Evolutionary conservation across 2,797 vertebrate species (phyloP).

Genomic region (Phyllotis vaccarum): DNA sequence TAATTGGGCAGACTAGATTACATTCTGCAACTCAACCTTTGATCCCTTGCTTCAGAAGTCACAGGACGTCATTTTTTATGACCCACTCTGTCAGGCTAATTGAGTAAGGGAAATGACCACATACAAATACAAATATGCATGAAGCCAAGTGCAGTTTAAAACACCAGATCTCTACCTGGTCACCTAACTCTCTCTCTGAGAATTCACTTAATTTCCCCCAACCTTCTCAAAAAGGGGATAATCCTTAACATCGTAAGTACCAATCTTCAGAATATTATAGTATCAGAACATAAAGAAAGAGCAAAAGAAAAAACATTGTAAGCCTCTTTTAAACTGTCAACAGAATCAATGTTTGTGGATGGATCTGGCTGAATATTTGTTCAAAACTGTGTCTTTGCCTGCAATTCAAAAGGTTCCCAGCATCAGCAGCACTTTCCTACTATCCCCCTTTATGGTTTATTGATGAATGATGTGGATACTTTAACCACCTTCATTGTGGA

Average conservation of each 20-base stretch:
- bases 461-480: background rate
- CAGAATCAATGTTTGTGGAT: background rate
- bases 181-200: background rate
- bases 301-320: background rate
- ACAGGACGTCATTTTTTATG: rapidly evolving
- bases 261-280: background rate
- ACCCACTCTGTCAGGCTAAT: background rate
- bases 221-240: background rate
- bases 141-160: background rate
- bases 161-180: background rate
- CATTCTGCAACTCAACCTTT: background rate
- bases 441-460: background rate
- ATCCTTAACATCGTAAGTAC: background rate
- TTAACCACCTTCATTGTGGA: background rate
- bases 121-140: background rate
- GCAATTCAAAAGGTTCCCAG: constrained; percentile 28
- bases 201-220: background rate
- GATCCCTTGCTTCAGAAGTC: background rate
- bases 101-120: rapidly evolving
- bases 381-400: constrained; percentile 34
- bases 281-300: background rate
- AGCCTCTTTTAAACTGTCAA: background rate
- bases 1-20: background rate
- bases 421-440: background rate
- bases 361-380: constrained; percentile 6